A percentile compares a stretch with the other conserved stretches of the same genome.
phyloP scores from a whole-genome alignment of 2,113 vertebrate species.

The Zingel zingel region DNA sequence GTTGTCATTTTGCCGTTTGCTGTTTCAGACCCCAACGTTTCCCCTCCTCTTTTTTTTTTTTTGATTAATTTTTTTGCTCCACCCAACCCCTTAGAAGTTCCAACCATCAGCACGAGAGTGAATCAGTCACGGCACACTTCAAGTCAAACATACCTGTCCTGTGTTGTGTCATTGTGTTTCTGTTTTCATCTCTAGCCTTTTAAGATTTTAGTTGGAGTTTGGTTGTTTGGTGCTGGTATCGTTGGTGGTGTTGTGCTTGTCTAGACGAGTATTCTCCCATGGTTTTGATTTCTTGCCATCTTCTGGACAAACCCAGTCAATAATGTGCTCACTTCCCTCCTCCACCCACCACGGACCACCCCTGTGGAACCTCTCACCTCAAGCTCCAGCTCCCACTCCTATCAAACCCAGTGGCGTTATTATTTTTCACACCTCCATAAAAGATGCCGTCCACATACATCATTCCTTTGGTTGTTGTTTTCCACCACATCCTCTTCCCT shows the following conservation, averaged over 20 bases:
- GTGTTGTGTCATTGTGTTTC: slow-evolving; percentile 76
- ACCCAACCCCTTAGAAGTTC: slow-evolving; percentile 76
- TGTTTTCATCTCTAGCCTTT: slow-evolving; percentile 72
- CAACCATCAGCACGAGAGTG: slow-evolving; percentile 74
- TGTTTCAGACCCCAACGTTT: slow-evolving; percentile 66
- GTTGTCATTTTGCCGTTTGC: slow-evolving; percentile 74
- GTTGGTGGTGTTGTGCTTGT: slow-evolving; percentile 79
- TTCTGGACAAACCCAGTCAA: slow-evolving; percentile 72
- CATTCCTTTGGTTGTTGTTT: slow-evolving; percentile 82
- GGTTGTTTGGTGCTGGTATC: slow-evolving; percentile 76
- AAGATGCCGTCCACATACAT: slow-evolving; percentile 78
- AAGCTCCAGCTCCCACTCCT: slow-evolving; percentile 70
- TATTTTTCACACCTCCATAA: slow-evolving; percentile 82
- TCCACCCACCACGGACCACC: slow-evolving; percentile 73
- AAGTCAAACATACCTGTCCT: slow-evolving; percentile 65
- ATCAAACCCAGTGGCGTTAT: slow-evolving; percentile 79
- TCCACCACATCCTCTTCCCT: slow-evolving; percentile 67
- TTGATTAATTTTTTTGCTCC: slow-evolving; percentile 69
- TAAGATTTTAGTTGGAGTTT: slow-evolving; percentile 71
- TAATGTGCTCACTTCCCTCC: slow-evolving; percentile 68
- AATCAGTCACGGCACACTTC: slow-evolving; percentile 68
- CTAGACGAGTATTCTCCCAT: slow-evolving; percentile 76
- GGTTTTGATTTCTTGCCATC: slow-evolving; percentile 81
- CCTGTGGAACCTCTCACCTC: slow-evolving; percentile 69
- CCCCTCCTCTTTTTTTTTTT: not conserved